These are phyloP conservation scores for Merluccius polli DNA, from an alignment of 2,797 vertebrate species.

Conservation along the genomic window DNA sequence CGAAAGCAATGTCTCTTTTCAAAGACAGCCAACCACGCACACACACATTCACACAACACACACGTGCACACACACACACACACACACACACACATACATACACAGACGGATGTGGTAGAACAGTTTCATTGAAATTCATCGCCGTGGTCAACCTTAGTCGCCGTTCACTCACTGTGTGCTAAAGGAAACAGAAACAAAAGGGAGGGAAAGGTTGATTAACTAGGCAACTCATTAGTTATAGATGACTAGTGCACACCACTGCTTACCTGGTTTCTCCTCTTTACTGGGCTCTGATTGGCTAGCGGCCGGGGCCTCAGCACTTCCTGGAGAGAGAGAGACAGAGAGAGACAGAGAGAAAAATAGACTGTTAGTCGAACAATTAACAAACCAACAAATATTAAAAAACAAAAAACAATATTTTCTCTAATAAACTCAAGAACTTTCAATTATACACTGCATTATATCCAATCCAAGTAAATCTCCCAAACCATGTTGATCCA, in stretches of 20 bases:
- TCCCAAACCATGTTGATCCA: constrained; percentile 2
- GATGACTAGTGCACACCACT: background rate
- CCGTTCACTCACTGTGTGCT: constrained; percentile 59
- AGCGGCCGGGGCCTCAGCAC: constrained; percentile 31
- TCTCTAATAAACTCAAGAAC: background rate
- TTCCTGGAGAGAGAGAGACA: constrained; percentile 26
- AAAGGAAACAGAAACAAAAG: constrained; percentile 29
- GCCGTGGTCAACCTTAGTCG: constrained; percentile 10
- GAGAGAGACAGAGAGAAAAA: background rate
- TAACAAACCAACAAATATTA: background rate
- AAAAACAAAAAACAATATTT: background rate
- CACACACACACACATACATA: constrained; percentile 4
- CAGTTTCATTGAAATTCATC: constrained; percentile 30
- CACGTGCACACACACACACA: background rate
- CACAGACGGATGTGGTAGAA: background rate
- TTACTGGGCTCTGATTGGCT: constrained; percentile 41
- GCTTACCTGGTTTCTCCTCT: constrained; percentile 57
- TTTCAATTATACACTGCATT: background rate
- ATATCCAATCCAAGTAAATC: background rate
- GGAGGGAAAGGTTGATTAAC: background rate
- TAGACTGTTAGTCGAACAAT: background rate
- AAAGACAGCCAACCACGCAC: background rate
- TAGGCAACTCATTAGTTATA: background rate
- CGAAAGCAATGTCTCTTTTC: constrained; percentile 28
- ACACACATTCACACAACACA: constrained; percentile 8